Evolutionary conservation across 2,888 invertebrate genomes (phyloP).

Genomic region (Scaptomyza tumidula): DNA sequence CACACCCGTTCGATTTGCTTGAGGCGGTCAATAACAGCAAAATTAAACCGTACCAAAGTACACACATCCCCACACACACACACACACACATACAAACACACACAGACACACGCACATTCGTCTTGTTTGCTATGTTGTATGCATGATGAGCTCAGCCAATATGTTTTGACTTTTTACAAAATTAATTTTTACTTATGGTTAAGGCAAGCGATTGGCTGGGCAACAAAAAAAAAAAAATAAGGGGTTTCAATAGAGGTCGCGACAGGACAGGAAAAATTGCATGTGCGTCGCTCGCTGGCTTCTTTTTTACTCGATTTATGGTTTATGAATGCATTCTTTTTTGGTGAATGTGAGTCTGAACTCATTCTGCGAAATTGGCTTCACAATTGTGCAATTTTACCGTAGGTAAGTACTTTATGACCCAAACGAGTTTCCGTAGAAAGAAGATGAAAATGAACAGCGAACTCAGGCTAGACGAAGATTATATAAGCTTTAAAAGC

Average conservation of each 20-base stretch:
- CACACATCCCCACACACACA: constrained; percentile 52
- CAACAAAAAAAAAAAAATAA: neutral
- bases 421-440: constrained; percentile 26
- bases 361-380: constrained; percentile 17
- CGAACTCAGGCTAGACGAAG: neutral
- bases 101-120: constrained; percentile 29
- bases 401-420: constrained; percentile 35
- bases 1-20: constrained; percentile 59
- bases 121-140: constrained; percentile 24
- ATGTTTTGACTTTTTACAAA: constrained; percentile 68
- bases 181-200: constrained; percentile 60
- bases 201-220: neutral
- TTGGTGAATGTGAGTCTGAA: neutral
- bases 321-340: constrained; percentile 35
- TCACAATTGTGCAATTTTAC: constrained; percentile 20
- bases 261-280: constrained; percentile 23
- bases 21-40: constrained; percentile 76
- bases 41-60: constrained; percentile 75
- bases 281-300: constrained; percentile 16
- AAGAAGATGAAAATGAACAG: neutral
- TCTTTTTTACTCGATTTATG: neutral
- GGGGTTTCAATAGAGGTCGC: neutral
- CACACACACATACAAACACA: constrained; percentile 20
- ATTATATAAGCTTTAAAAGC: neutral
- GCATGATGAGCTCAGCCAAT: constrained; percentile 63